phyloP scores from a whole-genome alignment of 23 tunicate species.

The Trididemnum nubilum region DNA sequence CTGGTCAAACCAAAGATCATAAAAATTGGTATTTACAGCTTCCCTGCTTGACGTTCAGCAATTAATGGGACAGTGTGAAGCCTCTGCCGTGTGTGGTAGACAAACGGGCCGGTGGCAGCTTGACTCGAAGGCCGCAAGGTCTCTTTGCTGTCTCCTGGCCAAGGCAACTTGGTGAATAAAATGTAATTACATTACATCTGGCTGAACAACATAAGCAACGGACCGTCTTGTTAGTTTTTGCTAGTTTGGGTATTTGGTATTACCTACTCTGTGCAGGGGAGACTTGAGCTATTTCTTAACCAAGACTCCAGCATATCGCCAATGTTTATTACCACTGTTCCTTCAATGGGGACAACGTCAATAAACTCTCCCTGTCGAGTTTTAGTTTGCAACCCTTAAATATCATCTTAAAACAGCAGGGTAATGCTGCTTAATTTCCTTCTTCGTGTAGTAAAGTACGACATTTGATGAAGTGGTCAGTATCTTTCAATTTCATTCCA shows the following conservation, averaged over 20 bases:
- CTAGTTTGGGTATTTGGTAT: conserved; percentile 19
- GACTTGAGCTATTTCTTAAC: conserved; percentile 54
- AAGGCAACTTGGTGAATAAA: no score
- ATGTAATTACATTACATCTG: no score
- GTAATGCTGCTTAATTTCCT: conserved; percentile 55
- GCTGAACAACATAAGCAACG: conserved; percentile 38
- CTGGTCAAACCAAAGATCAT: no score
- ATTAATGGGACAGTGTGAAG: no score
- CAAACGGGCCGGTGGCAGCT: no score
- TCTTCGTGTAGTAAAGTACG: conserved; percentile 40
- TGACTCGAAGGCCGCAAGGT: no score
- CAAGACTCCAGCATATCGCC: conserved; percentile 65
- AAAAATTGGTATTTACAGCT: no score
- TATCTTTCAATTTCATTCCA: conserved; percentile 63
- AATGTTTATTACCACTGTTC: conserved; percentile 61
- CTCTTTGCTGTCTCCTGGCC: no score
- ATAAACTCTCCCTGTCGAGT: conserved; percentile 36
- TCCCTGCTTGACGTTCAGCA: no score
- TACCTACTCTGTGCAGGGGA: conserved; percentile 45
- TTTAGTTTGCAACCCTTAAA: conserved; percentile 70
- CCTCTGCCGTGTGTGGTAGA: no score
- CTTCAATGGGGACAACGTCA: conserved; percentile 60
- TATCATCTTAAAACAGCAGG: conserved; percentile 65
- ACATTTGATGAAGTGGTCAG: conserved; percentile 31
- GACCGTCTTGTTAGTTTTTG: conserved; percentile 28